Base-by-base conservation (phyloP, 1,140 invertebrate genomes). In the Lysiphlebus fabarum region DNA sequence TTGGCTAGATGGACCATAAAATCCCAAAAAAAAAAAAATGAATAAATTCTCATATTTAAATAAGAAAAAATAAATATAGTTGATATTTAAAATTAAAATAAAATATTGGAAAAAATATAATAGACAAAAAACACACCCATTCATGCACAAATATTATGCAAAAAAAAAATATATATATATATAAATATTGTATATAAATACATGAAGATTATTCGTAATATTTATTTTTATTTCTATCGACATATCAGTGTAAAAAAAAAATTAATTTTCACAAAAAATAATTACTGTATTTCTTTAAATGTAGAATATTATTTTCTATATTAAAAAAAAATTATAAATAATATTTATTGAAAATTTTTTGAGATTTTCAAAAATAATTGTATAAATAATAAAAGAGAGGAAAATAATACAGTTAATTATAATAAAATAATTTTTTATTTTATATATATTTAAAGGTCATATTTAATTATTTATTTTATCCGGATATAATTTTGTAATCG, bases 161-260 rank as follows among this genome's bases (percentile, higher is more conserved):
- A 26, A 26, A 26, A 26, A 2, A 26, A 26, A 26, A 26, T 2
- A 26, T 2, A 26, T 2, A 26, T 1, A 26, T 26, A 26, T 26
- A n/a, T n/a, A n/a, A n/a, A n/a, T n/a, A 26, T 26, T 26, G 17
- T 8, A 47, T 37, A 47, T 34, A 45, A 43, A 43, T 34, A 38
- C 43, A 44, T 17, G 36, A 17, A 26, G 17, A 26, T 26, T 26
- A 26, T 26, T 3, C 17, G 17, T 26, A 26, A 26, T 50, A 48
- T 26, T 26, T 26, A 26, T 26, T 26, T 4, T 26, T 47, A 33
- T 57, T 56, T 57, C 48, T 59, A 60, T 63, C 57, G 53, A 63
- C 62, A 63, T 63, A 63, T 62, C 61, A 62, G 41, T 56, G n/a
- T 43, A 37, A 53, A 34, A 34, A 47, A 59, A 37, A 45, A 42